These are phyloP conservation scores for Frankliniella intonsa DNA, from an alignment of 2,888 invertebrate genomes.

Conservation along the genomic window DNA sequence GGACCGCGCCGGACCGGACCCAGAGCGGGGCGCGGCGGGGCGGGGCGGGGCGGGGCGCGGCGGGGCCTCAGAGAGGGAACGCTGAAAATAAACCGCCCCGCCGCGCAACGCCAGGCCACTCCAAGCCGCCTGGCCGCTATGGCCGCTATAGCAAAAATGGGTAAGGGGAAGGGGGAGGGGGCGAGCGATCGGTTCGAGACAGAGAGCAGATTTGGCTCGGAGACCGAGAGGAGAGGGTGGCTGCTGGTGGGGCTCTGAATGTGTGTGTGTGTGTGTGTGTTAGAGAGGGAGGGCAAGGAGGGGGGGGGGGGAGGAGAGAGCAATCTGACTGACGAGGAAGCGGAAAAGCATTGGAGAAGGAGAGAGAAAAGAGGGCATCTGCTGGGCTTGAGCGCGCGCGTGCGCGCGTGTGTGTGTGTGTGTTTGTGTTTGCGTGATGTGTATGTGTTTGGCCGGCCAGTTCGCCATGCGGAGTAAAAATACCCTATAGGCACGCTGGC, in stretches of 20 bases:
- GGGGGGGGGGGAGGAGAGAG: too few species aligned
- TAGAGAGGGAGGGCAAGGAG: not conserved
- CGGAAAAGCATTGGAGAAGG: not conserved
- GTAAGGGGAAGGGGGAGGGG: not conserved
- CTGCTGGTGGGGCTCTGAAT: not conserved
- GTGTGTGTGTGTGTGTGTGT: not conserved
- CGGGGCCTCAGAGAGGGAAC: not conserved
- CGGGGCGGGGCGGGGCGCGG: not conserved
- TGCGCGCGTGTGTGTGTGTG: too few species aligned
- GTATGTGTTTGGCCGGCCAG: not conserved
- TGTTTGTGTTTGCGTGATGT: not conserved
- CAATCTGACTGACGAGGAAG: too few species aligned
- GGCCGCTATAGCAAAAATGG: not conserved
- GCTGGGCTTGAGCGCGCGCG: not conserved
- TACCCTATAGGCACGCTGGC: not conserved
- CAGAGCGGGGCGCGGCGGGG: not conserved
- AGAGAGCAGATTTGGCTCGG: constrained; percentile 6
- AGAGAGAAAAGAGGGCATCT: not conserved
- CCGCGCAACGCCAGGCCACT: not conserved
- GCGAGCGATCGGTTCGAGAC: not conserved
- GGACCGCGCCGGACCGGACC: not conserved
- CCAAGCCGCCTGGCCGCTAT: not conserved
- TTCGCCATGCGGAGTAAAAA: constrained; percentile 9
- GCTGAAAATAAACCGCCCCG: not conserved
- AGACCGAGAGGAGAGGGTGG: not conserved